Evolutionary conservation across 2,888 invertebrate genomes (phyloP).

Genomic region (Nephrocerus scutellatus): DNA sequence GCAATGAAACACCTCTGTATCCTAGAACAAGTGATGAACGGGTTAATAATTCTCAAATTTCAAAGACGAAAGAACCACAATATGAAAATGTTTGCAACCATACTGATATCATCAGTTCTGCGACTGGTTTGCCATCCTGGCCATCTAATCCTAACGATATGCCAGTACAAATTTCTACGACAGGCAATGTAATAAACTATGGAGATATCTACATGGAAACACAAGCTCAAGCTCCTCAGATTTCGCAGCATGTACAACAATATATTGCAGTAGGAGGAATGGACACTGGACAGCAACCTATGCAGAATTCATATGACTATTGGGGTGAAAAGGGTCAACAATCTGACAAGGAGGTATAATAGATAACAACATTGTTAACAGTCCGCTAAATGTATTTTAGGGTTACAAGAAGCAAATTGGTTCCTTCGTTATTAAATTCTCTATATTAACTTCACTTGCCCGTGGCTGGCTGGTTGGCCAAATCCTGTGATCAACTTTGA

Average conservation of each 20-base stretch:
- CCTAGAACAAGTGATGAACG: constrained; percentile 9
- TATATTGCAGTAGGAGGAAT: too few species aligned
- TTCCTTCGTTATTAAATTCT: too few species aligned
- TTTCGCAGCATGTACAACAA: constrained; percentile 17
- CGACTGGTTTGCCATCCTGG: too few species aligned
- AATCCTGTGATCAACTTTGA: too few species aligned
- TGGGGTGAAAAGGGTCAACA: constrained; percentile 15
- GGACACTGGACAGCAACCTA: too few species aligned
- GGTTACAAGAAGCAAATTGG: too few species aligned
- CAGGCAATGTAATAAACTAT: constrained; percentile 5
- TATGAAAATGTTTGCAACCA: constrained; percentile 19
- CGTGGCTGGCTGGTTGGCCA: too few species aligned
- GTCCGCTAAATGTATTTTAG: constrained; percentile 8
- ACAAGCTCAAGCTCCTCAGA: constrained; percentile 14
- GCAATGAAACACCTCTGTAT: too few species aligned
- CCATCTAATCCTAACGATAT: constrained; percentile 15
- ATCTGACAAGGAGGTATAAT: constrained; percentile 19
- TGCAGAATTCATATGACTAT: constrained; percentile 16
- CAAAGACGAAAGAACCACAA: constrained; percentile 11
- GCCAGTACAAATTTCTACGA: constrained; percentile 4
- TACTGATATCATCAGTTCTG: too few species aligned
- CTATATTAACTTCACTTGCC: too few species aligned
- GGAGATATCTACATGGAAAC: constrained; percentile 14
- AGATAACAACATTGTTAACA: constrained; percentile 6
- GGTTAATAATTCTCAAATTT: constrained; percentile 5